These are phyloP conservation scores for Lathronympha strigana DNA, from an alignment of 2,888 invertebrate genomes.

Conservation along the genomic window DNA sequence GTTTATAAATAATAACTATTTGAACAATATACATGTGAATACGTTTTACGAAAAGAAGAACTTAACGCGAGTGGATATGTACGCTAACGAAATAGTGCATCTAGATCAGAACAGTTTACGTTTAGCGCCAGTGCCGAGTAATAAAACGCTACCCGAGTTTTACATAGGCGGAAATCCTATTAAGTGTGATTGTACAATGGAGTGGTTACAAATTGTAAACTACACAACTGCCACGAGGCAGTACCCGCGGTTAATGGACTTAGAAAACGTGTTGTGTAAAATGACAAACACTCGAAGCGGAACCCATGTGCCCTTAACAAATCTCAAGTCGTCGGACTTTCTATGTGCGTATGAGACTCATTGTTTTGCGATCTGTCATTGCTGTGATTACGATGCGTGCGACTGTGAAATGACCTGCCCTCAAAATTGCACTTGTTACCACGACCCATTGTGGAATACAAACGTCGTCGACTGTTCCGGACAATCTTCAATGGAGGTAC, in stretches of 20 bases:
- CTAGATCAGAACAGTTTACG: slow-evolving; percentile 92
- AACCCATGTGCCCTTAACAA: slow-evolving; percentile 90
- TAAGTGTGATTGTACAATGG: slow-evolving; percentile 97
- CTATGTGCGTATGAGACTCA: slow-evolving; percentile 96
- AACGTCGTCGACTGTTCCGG: slow-evolving; percentile 96
- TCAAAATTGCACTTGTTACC: slow-evolving; percentile 96
- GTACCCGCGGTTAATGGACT: slow-evolving; percentile 94
- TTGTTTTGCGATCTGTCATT: slow-evolving; percentile 97
- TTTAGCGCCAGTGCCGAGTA: slow-evolving; percentile 88
- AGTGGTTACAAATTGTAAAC: slow-evolving; percentile 96
- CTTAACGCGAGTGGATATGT: slow-evolving; percentile 94
- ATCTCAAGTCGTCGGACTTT: slow-evolving; percentile 92
- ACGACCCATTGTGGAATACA: slow-evolving; percentile 96
- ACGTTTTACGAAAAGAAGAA: slow-evolving; percentile 94
- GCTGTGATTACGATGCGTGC: slow-evolving; percentile 98
- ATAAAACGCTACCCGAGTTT: slow-evolving; percentile 92
- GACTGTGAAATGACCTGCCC: slow-evolving; percentile 99
- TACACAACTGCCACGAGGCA: slow-evolving; percentile 92
- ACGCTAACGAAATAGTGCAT: slow-evolving; percentile 93
- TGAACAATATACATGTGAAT: slow-evolving; percentile 91
- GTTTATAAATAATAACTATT: slow-evolving; percentile 95
- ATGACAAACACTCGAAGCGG: slow-evolving; percentile 93
- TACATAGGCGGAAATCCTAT: slow-evolving; percentile 97
- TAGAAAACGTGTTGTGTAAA: slow-evolving; percentile 94
- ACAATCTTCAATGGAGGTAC: slow-evolving; percentile 90